Base-by-base conservation (phyloP, 2,797 vertebrate species). In the Pteropus rufus region DNA sequence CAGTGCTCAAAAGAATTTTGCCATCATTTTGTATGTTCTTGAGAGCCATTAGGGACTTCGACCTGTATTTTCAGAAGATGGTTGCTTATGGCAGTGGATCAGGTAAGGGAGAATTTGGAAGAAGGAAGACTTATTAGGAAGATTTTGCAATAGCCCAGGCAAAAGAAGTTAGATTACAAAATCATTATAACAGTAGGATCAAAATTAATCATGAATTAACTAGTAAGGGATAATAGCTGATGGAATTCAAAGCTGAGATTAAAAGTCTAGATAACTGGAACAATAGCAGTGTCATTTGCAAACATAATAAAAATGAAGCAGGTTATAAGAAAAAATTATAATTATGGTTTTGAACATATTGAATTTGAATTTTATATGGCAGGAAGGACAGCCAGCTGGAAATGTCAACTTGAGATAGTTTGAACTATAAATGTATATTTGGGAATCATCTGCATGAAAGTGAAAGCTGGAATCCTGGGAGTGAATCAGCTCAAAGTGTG, bases 321-420 rank as follows among this genome's bases (percentile, higher is more conserved):
- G 36, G 24, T 95, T 96, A 29, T 86, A 95, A 88, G 56, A 60
- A 87, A 96, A 84, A 69, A 96, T 46, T 87, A 89, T 81, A 89
- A 93, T 90, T 94, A 76, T 69, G 36, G 21, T 95, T 97, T 95
- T 95, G 89, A 94, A 93, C 84, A 96, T 95, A 93, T 10, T 94
- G 87, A 97, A 54, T 96, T 96, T 92, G 91, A 97, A 93, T 94
- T 93, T 94, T 96, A 79, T 91, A 60, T 97, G 67, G 24, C 56
- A 94, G 84, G 39, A 97, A 94, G 94, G 90, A 96, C 44, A 85
- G 90, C 93, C 93, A 97, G 72, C 77, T 96, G 64, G 84, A 97
- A 96, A 91, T 97, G 94, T 95, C 95, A 95, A 81, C 65, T 93
- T 97, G 90, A 97, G 91, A 88, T 64, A 90, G 73, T 95, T 92